Evolutionary conservation across 2,113 vertebrate genomes (phyloP).

Genomic region (Coptodon rendalli): DNA sequence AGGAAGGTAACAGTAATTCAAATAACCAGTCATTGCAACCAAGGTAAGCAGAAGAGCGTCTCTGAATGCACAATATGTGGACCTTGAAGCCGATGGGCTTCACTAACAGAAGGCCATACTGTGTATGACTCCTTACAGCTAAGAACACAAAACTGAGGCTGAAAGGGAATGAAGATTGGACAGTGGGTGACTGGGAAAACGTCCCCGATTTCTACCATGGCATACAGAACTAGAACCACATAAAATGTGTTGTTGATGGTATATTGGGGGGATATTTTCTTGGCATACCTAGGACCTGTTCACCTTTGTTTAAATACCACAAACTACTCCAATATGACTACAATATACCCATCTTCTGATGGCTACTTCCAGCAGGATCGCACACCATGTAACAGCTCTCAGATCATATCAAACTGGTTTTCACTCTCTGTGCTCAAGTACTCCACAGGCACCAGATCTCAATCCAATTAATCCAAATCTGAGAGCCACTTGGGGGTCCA

Average conservation of each 20-base stretch:
- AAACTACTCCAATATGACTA: background rate
- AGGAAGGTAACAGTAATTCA: background rate
- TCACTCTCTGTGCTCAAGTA: background rate
- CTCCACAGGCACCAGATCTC: background rate
- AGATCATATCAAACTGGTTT: background rate
- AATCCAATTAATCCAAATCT: background rate
- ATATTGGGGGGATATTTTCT: background rate
- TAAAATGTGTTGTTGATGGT: background rate
- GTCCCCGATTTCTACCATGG: accelerated
- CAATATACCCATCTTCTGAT: background rate
- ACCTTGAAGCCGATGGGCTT: background rate
- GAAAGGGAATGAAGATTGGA: accelerated
- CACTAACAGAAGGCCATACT: background rate
- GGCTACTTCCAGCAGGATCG: background rate
- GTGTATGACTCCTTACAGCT: background rate
- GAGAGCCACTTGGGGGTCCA: accelerated
- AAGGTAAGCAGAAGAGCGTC: background rate
- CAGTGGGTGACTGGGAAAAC: background rate
- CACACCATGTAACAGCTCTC: background rate
- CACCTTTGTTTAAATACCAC: background rate
- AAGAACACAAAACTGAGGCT: background rate
- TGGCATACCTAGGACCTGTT: background rate
- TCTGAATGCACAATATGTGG: background rate
- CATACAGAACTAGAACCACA: background rate
- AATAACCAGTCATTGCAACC: background rate